Evolutionary conservation across 2,797 vertebrate genomes (phyloP), one percentile per base, ranked within the genome.

Genomic region (Tragelaphus oryx): DNA sequence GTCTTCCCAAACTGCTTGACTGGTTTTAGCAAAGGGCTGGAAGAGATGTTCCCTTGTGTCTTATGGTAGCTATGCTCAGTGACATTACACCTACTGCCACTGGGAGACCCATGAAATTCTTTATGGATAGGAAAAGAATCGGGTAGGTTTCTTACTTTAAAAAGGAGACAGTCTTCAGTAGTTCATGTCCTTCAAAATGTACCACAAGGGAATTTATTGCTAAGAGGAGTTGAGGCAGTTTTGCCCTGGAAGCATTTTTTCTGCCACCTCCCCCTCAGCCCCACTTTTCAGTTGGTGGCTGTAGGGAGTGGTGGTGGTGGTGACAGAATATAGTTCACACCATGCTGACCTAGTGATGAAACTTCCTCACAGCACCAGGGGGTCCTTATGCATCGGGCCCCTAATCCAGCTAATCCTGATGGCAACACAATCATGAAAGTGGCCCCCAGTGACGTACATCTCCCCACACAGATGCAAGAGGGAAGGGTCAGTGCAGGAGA

Each of bases 331-430:
- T 98, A 98, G 98, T 98, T 99, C 98, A 98, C 98, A 98, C 98
- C 97, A 97, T 80, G 97, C 97, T 99, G 99, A 99, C 99, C 99
- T 98, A 98, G 98, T 98, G 99, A 98, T 98, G 98, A 99, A 99
- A 99, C 99, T 99, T 99, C 99, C 99, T 99, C 98, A 96, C 97
- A 97, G 98, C 99, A 97, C 97, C 99, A 99, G 99, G 99, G 99
- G 99, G 99, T 99, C 99, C 98, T 99, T 98, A 99, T 99, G 99
- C 99, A 98, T 99, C 98, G 4, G 11, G 98, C 97, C 98, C 98
- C 98, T 99, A 99, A 99, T 99, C 99, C 99, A 99, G 98, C 99
- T 99, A 99, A 99, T 99, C 99, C 99, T 97, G 98, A 98, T 99
- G 97, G 97, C 98, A 98, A 98, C 98, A 98, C 98, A 99, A 98